Evolutionary conservation across 1,140 invertebrate species (phyloP).

Genomic region (Drosophila nigromelanica): DNA sequence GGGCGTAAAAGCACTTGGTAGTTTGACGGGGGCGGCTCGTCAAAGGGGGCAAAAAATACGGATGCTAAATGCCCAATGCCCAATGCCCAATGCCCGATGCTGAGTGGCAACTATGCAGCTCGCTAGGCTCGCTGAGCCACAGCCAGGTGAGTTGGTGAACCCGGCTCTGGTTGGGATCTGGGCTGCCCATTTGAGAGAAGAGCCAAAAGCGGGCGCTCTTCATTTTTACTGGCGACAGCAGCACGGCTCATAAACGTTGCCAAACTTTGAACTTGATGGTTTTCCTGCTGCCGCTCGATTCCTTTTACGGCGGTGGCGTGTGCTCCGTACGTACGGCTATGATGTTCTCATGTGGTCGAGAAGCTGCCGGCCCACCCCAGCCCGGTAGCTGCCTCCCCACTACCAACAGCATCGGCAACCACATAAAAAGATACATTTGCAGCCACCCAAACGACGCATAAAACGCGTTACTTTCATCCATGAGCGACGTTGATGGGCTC

Average conservation of each 20-base stretch:
- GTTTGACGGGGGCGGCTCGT: conserved; percentile 32
- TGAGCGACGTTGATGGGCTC: conserved; percentile 83
- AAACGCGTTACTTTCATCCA: conserved; percentile 82
- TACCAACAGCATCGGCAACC: conserved; percentile 32
- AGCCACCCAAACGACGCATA: conserved; percentile 80
- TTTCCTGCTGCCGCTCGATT: conserved; percentile 48
- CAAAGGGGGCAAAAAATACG: not conserved
- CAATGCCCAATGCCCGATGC: not conserved
- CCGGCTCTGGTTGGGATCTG: conserved; percentile 7
- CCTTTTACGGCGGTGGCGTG: conserved; percentile 71
- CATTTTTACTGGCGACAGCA: conserved; percentile 74
- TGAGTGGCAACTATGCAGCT: conserved; percentile 5
- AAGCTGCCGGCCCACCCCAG: not conserved
- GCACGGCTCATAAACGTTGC: conserved; percentile 73
- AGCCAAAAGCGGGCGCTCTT: conserved; percentile 42
- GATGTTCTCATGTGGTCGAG: conserved; percentile 49
- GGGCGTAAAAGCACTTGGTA: conserved; percentile 81
- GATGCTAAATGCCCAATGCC: not conserved
- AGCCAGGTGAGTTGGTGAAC: conserved; percentile 2
- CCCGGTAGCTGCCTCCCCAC: not conserved
- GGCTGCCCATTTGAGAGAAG: conserved; percentile 11
- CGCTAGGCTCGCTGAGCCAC: not conserved
- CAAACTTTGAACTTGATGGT: conserved; percentile 80
- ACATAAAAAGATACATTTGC: conserved; percentile 82
- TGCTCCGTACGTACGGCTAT: conserved; percentile 25